Percentiles rank a stretch among this genome's conserved stretches.
Evolutionary conservation across 2,113 vertebrate genomes (phyloP).

Genomic region (Gallinago undulata): DNA sequence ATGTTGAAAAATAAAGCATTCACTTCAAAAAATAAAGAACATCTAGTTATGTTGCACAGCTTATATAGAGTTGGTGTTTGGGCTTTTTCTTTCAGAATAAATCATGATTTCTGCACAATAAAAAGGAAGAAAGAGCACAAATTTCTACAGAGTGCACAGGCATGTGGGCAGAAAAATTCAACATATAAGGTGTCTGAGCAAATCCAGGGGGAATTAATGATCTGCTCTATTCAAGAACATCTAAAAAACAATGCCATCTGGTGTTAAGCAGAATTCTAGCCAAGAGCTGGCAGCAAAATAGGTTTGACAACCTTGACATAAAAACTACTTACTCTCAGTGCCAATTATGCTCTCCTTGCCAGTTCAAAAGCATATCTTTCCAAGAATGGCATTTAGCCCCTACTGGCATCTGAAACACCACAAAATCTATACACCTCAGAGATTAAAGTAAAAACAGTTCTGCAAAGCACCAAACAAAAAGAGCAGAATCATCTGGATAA

Average conservation of each 20-base stretch:
- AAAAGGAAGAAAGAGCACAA: background rate
- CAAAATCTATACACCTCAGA: background rate
- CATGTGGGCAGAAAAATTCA: conserved; percentile 21
- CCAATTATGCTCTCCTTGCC: conserved; percentile 19
- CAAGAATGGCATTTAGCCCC: conserved; percentile 18
- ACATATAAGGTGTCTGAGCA: conserved; percentile 2
- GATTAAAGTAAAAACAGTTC: conserved; percentile 15
- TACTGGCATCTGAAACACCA: background rate
- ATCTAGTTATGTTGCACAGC: background rate
- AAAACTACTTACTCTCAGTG: conserved; percentile 40
- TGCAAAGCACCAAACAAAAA: background rate
- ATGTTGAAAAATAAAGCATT: background rate
- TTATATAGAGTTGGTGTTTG: background rate
- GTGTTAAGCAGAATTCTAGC: conserved; percentile 47
- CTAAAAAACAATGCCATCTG: conserved; percentile 66
- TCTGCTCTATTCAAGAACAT: conserved; percentile 43
- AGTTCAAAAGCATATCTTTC: conserved; percentile 52
- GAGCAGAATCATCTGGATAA: background rate
- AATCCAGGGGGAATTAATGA: conserved; percentile 34
- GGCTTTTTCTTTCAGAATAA: background rate
- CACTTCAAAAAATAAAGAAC: background rate
- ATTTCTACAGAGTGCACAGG: background rate
- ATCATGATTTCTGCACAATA: background rate
- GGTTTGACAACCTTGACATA: conserved; percentile 59
- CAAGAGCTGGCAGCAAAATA: conserved; percentile 47